Percentiles rank a stretch among this genome's conserved stretches.
Evolutionary conservation across 2,888 invertebrate genomes (phyloP).

Genomic region (Cynaeus angustus): DNA sequence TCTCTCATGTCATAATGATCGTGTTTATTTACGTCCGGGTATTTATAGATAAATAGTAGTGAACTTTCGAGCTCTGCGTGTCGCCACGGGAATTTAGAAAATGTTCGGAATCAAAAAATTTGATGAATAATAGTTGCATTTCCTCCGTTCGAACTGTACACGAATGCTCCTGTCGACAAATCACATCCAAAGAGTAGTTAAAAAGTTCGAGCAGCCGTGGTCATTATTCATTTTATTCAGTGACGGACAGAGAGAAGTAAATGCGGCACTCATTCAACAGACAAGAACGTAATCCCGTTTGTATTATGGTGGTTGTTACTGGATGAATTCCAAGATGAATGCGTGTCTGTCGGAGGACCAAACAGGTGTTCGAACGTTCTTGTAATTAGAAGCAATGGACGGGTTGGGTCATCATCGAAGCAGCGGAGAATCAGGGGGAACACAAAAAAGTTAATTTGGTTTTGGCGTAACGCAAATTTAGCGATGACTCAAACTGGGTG

Average conservation of each 20-base stretch:
- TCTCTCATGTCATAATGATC: conserved; percentile 47
- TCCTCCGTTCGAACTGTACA: no score
- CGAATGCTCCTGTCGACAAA: conserved; percentile 18
- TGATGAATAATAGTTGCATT: neutral
- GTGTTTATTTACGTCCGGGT: conserved; percentile 48
- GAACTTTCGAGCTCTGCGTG: no score
- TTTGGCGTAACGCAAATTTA: neutral
- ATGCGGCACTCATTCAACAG: conserved; percentile 28
- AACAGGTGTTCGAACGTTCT: conserved; percentile 53
- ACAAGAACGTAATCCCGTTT: conserved; percentile 42
- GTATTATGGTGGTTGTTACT: conserved; percentile 42
- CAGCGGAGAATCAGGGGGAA: conserved; percentile 31
- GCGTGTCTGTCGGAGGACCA: conserved; percentile 38
- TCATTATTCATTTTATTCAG: conserved; percentile 57
- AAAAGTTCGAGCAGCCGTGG: neutral
- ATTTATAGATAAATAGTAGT: conserved; percentile 44
- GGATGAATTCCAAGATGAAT: conserved; percentile 41
- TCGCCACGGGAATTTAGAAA: no score
- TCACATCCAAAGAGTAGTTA: conserved; percentile 13
- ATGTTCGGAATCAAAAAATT: no score
- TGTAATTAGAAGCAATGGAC: conserved; percentile 51
- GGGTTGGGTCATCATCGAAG: conserved; percentile 18
- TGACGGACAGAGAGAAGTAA: conserved; percentile 38
- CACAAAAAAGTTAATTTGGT: neutral
- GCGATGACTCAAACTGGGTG: no score